A percentile compares a stretch with the other conserved stretches of the same genome.
Conservation (phyloP, 2,888 invertebrate species). For the Aplocera efformata region DNA sequence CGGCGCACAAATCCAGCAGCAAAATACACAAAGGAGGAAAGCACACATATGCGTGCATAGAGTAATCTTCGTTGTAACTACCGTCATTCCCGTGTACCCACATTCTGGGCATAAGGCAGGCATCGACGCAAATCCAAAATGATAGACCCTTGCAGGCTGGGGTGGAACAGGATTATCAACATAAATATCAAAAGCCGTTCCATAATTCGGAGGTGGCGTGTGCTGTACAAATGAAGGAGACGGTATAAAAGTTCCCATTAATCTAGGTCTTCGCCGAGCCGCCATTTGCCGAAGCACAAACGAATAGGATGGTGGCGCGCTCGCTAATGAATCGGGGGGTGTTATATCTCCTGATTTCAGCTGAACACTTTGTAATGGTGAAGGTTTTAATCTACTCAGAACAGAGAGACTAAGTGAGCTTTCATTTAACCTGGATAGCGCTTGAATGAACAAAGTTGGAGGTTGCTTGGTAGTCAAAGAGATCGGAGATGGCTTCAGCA, state of each 20-base stretch:
- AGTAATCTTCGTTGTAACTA: constrained; percentile 55
- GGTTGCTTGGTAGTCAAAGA: constrained; percentile 42
- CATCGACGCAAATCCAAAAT: constrained; percentile 61
- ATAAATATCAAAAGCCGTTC: constrained; percentile 68
- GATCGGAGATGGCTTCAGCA: constrained; percentile 35
- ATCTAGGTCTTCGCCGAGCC: constrained; percentile 53
- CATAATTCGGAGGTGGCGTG: constrained; percentile 68
- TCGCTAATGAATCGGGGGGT: constrained; percentile 61
- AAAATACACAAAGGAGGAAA: constrained; percentile 58
- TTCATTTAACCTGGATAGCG: constrained; percentile 55
- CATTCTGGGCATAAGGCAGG: constrained; percentile 62
- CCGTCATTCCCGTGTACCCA: constrained; percentile 60
- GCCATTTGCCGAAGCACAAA: constrained; percentile 68
- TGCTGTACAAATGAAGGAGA: constrained; percentile 68
- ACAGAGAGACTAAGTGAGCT: constrained; percentile 42
- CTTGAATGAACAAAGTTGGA: constrained; percentile 54
- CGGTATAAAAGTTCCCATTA: constrained; percentile 69
- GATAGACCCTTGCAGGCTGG: constrained; percentile 47
- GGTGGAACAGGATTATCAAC: constrained; percentile 54
- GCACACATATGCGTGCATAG: constrained; percentile 69
- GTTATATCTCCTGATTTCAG: constrained; percentile 42
- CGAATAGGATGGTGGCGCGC: constrained; percentile 70
- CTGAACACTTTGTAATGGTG: constrained; percentile 16
- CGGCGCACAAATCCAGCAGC: constrained; percentile 70
- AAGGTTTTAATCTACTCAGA: constrained; percentile 29